Base-by-base conservation (phyloP, 2,797 vertebrate species). In the Eptatretus atami region DNA sequence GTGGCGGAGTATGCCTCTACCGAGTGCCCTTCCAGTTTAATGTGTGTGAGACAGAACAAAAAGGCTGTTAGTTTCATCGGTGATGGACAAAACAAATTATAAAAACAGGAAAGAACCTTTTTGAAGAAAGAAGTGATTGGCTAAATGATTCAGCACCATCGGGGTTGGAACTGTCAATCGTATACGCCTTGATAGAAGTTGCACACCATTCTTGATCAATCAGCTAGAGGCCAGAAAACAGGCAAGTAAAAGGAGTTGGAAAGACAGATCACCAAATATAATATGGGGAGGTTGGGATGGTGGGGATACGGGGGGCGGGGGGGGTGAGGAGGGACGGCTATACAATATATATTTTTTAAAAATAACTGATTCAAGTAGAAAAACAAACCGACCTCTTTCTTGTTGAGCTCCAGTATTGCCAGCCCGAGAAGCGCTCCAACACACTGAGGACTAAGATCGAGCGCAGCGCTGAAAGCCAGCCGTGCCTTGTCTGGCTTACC, bases 91-190 rank as follows among this genome's bases (percentile, higher is more conserved):
- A n/a, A n/a, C 24, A 60, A n/a, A 60, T n/a, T 2, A 44, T 44
- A n/a, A 44, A 44, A 44, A 67, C 57, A 24, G 57, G 15, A 24
- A 61, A n/a, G 8, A 78, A 96, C 90, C 83, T 98, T 98, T 78
- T 98, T 98, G 73, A 98, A 98, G 76, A 98, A n/a, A 98, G 73
- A 98, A 98, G 72, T 98, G 92, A 74, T 98, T 98, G 72, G 92
- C 92, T 52, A 98, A 77, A 70, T 98, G 92, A 73, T 98, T 98
- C 70, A 98, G 78, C 66, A 98, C 90, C 92, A 98, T 98, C 53
- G 92, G 92, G n/a, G 74, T 98, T 98, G 75, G 87, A 94, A 66
- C 88, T 86, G 73, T 98, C 92, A 13, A 95, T 98, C 60, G 90
- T 96, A 73, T 98, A 98, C 15, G 92, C 92, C 66, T 88, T 2